Base-by-base conservation (phyloP, 2,113 vertebrate species). In the Zosterops borbonicus region DNA sequence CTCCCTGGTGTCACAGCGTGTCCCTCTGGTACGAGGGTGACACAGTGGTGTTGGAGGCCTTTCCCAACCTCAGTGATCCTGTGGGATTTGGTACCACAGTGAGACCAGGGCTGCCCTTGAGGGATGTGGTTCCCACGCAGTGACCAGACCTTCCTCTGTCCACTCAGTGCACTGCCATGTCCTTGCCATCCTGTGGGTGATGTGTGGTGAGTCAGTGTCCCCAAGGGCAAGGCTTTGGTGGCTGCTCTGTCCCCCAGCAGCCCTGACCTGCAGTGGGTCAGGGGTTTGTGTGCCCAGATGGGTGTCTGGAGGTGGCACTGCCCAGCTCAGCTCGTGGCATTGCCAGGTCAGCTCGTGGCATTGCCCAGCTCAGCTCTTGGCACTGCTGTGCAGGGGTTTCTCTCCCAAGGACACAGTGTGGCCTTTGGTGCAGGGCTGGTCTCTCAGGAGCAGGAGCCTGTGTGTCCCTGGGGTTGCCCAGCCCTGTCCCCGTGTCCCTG, bases 341-440 rank as follows among this genome's bases (percentile, higher is more conserved):
- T 8, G 46, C 67, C 49, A 11, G 71, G 65, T 22, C 3, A 11
- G 25, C 44, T 29, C 1, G 0, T 3, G 37, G 37, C 37, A 37
- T 9, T 37, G 37, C 37, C 37, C 37, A 11, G 71, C 69, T 22
- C 3, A 11, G 25, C 44, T 29, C 1, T 0, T 4, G 42, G 68
- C 0, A 0, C 15, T 8, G 46, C 17, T 0, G 0, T 28, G 63
- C 58, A 6, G 52, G 37, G 15, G 3, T 5, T 58, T 28, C 42
- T 55, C 19, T 82, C 47, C 29, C 19, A 7, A 4, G 25, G 55
- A 18, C 1, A 0, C 46, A 21, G 80, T 0, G 0, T 9, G 27
- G 27, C 65, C 1, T 46, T 7, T 2, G 19, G 20, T 24, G 47
- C 27, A 4, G 49, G 35, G 60, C 18, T 76, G 62, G 16, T 56